phyloP scores from a whole-genome alignment of 2,797 vertebrate genomes.

The Molossus alvarezi region DNA sequence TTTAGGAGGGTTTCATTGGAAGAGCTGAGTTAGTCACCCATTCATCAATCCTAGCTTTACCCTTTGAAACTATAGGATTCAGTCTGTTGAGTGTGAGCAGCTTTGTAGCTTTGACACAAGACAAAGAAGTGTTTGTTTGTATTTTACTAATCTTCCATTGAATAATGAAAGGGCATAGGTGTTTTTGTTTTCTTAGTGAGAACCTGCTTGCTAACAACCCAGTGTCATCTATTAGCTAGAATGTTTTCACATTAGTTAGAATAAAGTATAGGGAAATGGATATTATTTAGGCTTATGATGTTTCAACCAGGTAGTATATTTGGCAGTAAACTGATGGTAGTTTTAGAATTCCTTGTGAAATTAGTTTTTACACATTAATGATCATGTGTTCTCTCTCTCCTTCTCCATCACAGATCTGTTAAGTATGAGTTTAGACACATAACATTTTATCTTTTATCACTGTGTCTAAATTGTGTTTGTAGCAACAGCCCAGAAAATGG shows the following conservation, averaged over 20 bases:
- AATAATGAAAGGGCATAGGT: neutral
- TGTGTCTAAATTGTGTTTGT: constrained; percentile 37
- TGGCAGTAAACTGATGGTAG: constrained; percentile 18
- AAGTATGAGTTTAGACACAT: constrained; percentile 60
- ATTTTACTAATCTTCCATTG: neutral
- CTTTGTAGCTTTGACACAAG: constrained; percentile 54
- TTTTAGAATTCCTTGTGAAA: constrained; percentile 54
- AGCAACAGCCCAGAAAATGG: constrained; percentile 26
- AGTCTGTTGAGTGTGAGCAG: neutral
- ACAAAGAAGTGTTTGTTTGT: neutral
- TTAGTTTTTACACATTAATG: constrained; percentile 1
- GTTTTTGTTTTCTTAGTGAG: constrained; percentile 52
- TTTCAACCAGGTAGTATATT: constrained; percentile 4
- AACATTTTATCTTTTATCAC: constrained; percentile 47
- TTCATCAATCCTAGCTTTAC: neutral
- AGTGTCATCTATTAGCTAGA: constrained; percentile 17
- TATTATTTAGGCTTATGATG: constrained; percentile 34
- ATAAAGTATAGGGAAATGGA: constrained; percentile 42
- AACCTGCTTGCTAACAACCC: constrained; percentile 31
- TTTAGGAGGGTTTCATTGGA: neutral
- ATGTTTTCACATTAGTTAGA: constrained; percentile 66
- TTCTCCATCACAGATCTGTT: constrained; percentile 31
- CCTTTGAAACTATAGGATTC: neutral
- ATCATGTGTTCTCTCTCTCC: neutral
- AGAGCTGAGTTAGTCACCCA: neutral